phyloP scores from a whole-genome alignment of 2,797 vertebrate genomes.

The Psittacula derbiana region DNA sequence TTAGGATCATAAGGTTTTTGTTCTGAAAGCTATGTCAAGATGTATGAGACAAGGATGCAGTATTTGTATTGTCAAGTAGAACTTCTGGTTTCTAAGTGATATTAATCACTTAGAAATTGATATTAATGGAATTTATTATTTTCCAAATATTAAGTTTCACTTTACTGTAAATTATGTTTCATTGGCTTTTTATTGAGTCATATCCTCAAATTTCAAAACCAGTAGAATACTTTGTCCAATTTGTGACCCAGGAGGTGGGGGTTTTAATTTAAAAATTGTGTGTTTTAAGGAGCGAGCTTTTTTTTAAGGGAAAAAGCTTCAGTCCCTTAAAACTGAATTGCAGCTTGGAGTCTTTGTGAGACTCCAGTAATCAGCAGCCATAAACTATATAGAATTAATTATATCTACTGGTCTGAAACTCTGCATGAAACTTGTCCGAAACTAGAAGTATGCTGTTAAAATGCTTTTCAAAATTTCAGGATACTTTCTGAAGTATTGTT shows the following conservation, averaged over 20 bases:
- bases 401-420: background rate
- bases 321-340: background rate
- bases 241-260: background rate
- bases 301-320: background rate
- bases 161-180: background rate
- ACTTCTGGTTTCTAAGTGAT: background rate
- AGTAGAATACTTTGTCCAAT: background rate
- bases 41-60: background rate
- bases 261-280: background rate
- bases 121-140: background rate
- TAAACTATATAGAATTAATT: background rate
- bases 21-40: background rate
- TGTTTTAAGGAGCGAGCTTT: background rate
- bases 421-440: background rate
- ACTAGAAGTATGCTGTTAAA: background rate
- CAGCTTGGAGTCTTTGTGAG: background rate
- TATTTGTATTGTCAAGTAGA: background rate
- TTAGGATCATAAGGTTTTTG: conserved; percentile 30
- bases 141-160: background rate
- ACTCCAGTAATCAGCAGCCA: background rate
- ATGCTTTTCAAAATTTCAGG: background rate
- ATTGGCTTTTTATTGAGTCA: background rate
- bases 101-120: background rate
- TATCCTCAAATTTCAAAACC: background rate
- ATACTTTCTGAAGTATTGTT: background rate